Percentiles rank a stretch among this genome's conserved stretches.
Conservation (phyloP, 1,140 invertebrate species). For the Formica selysi region DNA sequence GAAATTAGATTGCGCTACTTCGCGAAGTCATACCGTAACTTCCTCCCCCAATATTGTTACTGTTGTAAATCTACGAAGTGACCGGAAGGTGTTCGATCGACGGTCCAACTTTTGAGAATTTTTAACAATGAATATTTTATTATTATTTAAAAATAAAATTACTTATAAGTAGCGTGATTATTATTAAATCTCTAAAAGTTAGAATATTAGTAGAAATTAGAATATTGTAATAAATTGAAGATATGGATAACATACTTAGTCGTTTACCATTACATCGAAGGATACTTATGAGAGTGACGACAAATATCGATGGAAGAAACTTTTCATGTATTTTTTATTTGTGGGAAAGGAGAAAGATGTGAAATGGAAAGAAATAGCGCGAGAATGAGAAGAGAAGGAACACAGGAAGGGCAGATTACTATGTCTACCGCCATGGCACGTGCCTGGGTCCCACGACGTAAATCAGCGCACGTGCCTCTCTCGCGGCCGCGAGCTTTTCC, state of each 20-base stretch:
- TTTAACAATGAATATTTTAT: conserved; percentile 5
- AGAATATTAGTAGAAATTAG: neutral
- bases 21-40: conserved; percentile 49
- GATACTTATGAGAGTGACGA: neutral
- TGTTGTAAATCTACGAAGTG: conserved; percentile 32
- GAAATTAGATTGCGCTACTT: conserved; percentile 63
- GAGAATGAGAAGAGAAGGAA: neutral
- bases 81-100: neutral
- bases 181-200: neutral
- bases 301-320: neutral
- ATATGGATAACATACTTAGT: neutral
- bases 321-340: conserved; percentile 26
- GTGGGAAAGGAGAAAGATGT: conserved; percentile 33
- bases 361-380: conserved; percentile 12
- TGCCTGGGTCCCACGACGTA: conserved; percentile 69
- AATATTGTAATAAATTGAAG: neutral
- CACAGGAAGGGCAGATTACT: conserved; percentile 56
- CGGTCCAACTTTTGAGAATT: neutral
- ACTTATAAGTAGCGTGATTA: neutral
- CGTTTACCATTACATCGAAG: neutral
- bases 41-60: conserved; percentile 33
- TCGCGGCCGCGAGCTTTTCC: conserved; percentile 31
- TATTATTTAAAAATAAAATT: neutral
- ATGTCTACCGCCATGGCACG: conserved; percentile 63
- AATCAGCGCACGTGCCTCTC: conserved; percentile 73